Base-by-base conservation (phyloP, 2,797 vertebrate species). In the Cryptoblepharus egeriae region DNA sequence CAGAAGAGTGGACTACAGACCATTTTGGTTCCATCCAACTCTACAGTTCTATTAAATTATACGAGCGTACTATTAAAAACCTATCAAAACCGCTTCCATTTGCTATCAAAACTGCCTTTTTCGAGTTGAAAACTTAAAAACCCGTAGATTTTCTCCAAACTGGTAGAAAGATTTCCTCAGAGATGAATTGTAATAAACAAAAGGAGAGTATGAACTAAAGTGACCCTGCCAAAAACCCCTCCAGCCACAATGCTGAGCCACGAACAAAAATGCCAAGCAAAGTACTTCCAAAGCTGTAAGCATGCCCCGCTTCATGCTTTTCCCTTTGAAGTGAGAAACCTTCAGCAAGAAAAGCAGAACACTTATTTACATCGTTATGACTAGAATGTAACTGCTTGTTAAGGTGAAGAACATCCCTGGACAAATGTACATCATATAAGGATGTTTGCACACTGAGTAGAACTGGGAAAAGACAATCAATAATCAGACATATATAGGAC, bases 281-380 rank as follows among this genome's bases (percentile, higher is more conserved):
- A 55, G 26, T 35, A 60, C 60, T 85, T 85, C 73, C 52, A 45
- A 42, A 83, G 11, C n/a, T 26, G 35, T 74, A 67, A 4, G 87
- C 24, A 32, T 71, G 30, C 57, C 57, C 32, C 61, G 12, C 32
- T 70, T 70, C 8, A 39, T 70, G 77, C 8, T 15, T 68, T 55
- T 28, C 20, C 55, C 11, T 55, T 79, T 60, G 57, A 68, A 39
- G 49, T n/a, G 55, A 45, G n/a, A 13, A 16, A 39, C 35, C 65
- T 18, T 79, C 30, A 57, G 26, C 35, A 16, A 79, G 26, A 30
- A 79, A 69, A 58, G 65, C 24, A 57, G 49, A 79, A 11, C 52
- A 32, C 49, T 39, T 78, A 39, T 60, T 20, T 35, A 57, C 37
- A 30, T 30, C 35, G 5, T 16, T 74, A 35, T 0, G 0, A 74